phyloP scores from a whole-genome alignment of 2,888 invertebrate species.

The Zaprionus obscuricornis region DNA sequence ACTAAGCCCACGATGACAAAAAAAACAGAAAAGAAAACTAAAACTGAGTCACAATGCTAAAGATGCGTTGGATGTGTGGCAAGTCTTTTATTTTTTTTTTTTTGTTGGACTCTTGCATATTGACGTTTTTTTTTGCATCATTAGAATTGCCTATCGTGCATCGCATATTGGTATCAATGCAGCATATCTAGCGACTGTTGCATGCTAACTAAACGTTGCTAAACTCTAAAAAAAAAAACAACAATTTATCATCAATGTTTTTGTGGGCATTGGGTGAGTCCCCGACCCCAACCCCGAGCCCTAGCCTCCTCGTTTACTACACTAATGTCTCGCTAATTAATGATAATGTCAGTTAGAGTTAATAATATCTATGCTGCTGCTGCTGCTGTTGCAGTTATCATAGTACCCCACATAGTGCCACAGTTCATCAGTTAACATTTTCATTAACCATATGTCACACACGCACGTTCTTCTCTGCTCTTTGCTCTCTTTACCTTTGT shows the following conservation, averaged over 20 bases:
- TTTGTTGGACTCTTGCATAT: slow-evolving; percentile 34
- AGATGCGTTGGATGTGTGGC: slow-evolving; percentile 71
- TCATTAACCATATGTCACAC: slow-evolving; percentile 79
- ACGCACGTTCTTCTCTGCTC: slow-evolving; percentile 57
- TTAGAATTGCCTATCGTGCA: slow-evolving; percentile 10
- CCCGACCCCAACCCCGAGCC: too few relatives aligned
- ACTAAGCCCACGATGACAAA: slow-evolving; percentile 44
- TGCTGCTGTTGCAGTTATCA: not conserved
- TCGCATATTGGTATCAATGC: not conserved
- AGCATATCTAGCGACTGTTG: slow-evolving; percentile 51
- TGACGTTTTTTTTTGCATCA: too few relatives aligned
- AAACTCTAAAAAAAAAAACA: slow-evolving; percentile 25
- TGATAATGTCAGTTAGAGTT: slow-evolving; percentile 45
- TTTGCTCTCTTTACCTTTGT: not conserved
- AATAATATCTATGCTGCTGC: not conserved
- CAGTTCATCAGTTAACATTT: slow-evolving; percentile 73
- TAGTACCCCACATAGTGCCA: slow-evolving; percentile 19
- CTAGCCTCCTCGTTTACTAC: slow-evolving; percentile 7
- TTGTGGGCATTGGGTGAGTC: not conserved
- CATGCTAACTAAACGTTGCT: slow-evolving; percentile 65
- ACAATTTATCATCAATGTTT: slow-evolving; percentile 43
- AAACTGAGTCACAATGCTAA: slow-evolving; percentile 55
- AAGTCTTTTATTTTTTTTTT: too few relatives aligned
- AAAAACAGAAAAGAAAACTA: slow-evolving; percentile 1
- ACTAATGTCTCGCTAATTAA: slow-evolving; percentile 55